Evolutionary conservation across 1,140 invertebrate genomes (phyloP).

Genomic region (Ceratina japonica): DNA sequence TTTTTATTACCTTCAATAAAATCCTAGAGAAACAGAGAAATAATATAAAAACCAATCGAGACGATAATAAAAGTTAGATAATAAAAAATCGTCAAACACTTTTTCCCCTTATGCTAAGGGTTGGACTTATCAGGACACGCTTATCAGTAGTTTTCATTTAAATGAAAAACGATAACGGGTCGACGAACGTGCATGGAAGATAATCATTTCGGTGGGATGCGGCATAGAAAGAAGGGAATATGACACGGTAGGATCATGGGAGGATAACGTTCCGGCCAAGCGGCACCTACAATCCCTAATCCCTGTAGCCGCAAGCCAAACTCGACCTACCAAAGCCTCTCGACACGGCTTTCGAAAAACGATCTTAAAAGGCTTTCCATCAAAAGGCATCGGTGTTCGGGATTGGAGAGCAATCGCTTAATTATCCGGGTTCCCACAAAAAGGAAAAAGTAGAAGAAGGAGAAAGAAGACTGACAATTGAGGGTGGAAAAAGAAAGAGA

Average conservation of each 20-base stretch:
- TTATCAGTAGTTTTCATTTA: no score
- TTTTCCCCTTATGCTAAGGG: no score
- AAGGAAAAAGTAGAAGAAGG: not conserved
- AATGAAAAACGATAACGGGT: no score
- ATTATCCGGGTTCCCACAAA: constrained; percentile 52
- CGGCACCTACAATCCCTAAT: constrained; percentile 49
- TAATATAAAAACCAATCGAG: no score
- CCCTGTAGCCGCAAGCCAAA: constrained; percentile 45
- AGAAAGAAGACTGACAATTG: not conserved
- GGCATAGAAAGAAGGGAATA: not conserved
- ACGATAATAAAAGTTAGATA: no score
- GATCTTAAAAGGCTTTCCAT: constrained; percentile 46
- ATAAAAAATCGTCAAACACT: no score
- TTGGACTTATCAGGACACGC: no score
- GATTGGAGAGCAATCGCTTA: constrained; percentile 55
- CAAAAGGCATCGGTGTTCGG: constrained; percentile 30
- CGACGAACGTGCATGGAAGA: not conserved
- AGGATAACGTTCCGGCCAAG: constrained; percentile 38
- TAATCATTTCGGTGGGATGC: constrained; percentile 17
- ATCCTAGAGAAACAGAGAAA: no score
- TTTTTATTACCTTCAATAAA: no score
- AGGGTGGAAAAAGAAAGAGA: not conserved
- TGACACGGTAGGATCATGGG: not conserved
- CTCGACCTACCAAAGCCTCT: constrained; percentile 42
- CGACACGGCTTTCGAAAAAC: constrained; percentile 36